These are phyloP conservation scores for Sepiola atlantica DNA, from an alignment of 2,888 invertebrate genomes.

Conservation along the genomic window DNA sequence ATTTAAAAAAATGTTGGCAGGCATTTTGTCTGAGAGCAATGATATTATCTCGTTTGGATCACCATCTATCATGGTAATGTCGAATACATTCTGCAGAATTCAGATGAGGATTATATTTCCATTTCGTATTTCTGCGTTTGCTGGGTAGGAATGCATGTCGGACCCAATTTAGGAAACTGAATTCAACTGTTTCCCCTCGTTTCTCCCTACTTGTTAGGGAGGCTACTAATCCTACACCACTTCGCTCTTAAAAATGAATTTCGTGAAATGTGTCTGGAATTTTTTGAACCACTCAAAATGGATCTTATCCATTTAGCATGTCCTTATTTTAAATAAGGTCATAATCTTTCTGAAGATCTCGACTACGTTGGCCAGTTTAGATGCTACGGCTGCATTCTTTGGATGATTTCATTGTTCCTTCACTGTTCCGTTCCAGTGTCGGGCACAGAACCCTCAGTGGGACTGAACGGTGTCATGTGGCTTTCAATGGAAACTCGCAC, in stretches of 20 bases:
- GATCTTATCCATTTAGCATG: neutral
- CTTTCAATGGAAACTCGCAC: conserved; percentile 8
- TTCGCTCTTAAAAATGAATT: conserved; percentile 8
- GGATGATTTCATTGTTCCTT: conserved; percentile 14
- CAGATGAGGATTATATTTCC: conserved; percentile 32
- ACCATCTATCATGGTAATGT: conserved; percentile 6
- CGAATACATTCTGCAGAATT: neutral
- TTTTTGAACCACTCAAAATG: neutral
- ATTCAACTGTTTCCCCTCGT: neutral
- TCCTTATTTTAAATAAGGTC: conserved; percentile 13
- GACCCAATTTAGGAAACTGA: conserved; percentile 5
- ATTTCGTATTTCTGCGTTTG: conserved; percentile 18
- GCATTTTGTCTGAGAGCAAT: conserved; percentile 24
- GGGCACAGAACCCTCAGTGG: conserved; percentile 33
- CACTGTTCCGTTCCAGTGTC: conserved; percentile 37
- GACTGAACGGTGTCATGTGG: conserved; percentile 23
- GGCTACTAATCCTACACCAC: neutral
- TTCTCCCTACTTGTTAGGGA: conserved; percentile 12
- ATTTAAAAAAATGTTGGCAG: conserved; percentile 34
- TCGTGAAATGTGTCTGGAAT: neutral
- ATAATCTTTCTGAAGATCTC: neutral
- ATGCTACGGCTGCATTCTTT: neutral
- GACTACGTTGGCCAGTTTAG: neutral
- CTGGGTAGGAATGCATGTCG: conserved; percentile 9
- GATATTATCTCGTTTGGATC: conserved; percentile 2